Evolutionary conservation across 2,888 invertebrate species (phyloP).

Genomic region (Argyresthia goedartella): DNA sequence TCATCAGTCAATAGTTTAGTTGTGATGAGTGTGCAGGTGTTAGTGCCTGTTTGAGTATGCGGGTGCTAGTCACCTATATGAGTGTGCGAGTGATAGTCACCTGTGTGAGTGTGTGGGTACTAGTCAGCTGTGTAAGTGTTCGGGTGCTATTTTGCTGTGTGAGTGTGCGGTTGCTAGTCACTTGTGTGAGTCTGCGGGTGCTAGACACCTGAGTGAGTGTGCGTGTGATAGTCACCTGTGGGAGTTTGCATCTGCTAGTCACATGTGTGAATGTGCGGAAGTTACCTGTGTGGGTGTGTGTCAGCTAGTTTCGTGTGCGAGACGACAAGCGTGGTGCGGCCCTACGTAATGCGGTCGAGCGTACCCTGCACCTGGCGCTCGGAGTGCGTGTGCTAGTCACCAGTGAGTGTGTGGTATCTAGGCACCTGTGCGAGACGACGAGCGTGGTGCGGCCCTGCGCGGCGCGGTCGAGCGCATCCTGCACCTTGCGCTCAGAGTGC

Average conservation of each 20-base stretch:
- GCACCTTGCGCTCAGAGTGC: constrained; percentile 69
- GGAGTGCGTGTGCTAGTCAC: constrained; percentile 14
- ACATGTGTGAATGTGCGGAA: no score
- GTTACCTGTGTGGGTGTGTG: no score
- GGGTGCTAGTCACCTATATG: no score
- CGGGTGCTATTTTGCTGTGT: not conserved
- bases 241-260: no score
- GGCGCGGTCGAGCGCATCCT: constrained; percentile 80
- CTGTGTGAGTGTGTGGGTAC: not conserved
- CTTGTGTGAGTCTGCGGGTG: no score
- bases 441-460: constrained; percentile 79
- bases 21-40: not conserved
- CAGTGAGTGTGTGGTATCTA: constrained; percentile 81
- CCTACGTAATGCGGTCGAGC: constrained; percentile 76
- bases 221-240: no score
- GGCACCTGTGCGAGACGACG: constrained; percentile 30
- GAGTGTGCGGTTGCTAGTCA: not conserved
- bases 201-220: not conserved
- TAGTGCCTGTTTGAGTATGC: no score
- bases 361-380: constrained; percentile 80
- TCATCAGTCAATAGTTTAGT: not conserved
- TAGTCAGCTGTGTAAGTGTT: not conserved
- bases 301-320: not conserved
- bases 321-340: constrained; percentile 75
- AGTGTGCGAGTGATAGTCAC: not conserved